Evolutionary conservation across 1,140 invertebrate genomes (phyloP).

Genomic region (Zaprionus lachaisei): DNA sequence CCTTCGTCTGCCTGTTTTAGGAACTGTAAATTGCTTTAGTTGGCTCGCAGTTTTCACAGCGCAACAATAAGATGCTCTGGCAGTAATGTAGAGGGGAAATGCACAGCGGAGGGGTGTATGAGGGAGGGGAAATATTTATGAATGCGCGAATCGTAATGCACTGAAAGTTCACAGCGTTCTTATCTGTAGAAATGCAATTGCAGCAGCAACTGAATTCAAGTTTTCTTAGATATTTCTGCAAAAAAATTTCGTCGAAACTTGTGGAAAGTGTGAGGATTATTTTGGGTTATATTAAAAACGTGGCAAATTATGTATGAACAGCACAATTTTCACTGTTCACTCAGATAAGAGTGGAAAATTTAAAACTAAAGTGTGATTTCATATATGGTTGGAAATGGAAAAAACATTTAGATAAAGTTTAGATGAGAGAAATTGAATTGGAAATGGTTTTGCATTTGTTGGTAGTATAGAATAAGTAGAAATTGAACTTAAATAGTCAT

Average conservation of each 20-base stretch:
- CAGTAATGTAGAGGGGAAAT: neutral
- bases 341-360: neutral
- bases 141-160: constrained; percentile 67
- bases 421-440: no score
- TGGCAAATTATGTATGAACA: neutral
- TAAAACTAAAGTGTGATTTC: neutral
- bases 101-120: neutral
- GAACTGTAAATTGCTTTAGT: constrained; percentile 81
- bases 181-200: constrained; percentile 44
- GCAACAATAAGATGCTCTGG: constrained; percentile 32
- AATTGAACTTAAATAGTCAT: no score
- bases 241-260: neutral
- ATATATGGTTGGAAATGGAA: no score
- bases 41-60: constrained; percentile 62
- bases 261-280: neutral
- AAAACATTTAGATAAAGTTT: no score
- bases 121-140: constrained; percentile 53
- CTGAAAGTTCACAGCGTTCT: constrained; percentile 41
- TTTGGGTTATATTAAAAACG: neutral
- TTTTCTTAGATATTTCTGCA: constrained; percentile 34
- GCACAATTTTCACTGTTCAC: neutral
- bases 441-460: no score
- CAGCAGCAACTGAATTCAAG: constrained; percentile 27
- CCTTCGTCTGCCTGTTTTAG: constrained; percentile 51
- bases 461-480: no score